Evolutionary conservation across 2,888 invertebrate genomes (phyloP).

Genomic region (Pharmacophagus antenor): DNA sequence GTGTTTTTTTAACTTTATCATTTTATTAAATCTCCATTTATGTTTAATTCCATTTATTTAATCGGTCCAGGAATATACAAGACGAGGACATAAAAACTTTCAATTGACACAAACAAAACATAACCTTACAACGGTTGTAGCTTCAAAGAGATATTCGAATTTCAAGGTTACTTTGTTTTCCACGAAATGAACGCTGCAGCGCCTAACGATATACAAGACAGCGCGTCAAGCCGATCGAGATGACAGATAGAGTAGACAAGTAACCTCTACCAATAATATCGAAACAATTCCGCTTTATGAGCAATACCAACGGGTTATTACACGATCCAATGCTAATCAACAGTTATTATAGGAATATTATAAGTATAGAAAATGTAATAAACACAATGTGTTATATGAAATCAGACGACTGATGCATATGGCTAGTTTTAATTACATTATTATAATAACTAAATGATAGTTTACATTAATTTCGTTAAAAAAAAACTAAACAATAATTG

Average conservation of each 20-base stretch:
- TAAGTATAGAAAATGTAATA: background rate
- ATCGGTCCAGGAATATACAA: too few relatives aligned
- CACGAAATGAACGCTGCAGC: conserved; percentile 16
- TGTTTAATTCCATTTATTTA: too few relatives aligned
- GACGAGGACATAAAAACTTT: background rate
- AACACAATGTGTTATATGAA: too few relatives aligned
- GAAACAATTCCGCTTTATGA: background rate
- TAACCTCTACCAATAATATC: conserved; percentile 18
- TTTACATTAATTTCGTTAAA: too few relatives aligned
- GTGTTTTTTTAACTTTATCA: too few relatives aligned
- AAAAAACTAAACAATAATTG: too few relatives aligned
- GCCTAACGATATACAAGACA: conserved; percentile 8
- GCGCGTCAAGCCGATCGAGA: conserved; percentile 15
- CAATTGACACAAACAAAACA: background rate
- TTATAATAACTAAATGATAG: too few relatives aligned
- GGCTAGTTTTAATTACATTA: too few relatives aligned
- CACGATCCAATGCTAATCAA: background rate
- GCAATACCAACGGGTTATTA: background rate
- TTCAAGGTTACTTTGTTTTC: conserved; percentile 21
- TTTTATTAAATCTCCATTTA: too few relatives aligned
- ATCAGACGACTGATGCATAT: too few relatives aligned
- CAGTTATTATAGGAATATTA: background rate
- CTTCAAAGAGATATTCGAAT: conserved; percentile 20
- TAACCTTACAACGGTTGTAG: background rate
- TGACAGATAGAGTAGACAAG: conserved; percentile 23